phyloP scores from a whole-genome alignment of 2,797 vertebrate species.

The Buceros bicornis region DNA sequence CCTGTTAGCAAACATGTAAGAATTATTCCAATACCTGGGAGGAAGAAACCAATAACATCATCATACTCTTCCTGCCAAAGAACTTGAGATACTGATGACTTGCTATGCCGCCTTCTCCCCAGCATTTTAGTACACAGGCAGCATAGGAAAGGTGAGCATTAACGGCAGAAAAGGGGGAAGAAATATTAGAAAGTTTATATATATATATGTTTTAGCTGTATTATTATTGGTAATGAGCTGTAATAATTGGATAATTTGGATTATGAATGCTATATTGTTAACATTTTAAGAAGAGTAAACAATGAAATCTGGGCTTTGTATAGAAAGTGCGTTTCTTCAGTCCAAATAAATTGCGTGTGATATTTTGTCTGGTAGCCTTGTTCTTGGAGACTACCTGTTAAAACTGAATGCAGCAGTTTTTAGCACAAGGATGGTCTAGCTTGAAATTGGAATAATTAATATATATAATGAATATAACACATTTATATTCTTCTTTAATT shows the following conservation, averaged over 20 bases:
- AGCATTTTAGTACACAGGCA: not conserved
- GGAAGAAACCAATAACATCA: not conserved
- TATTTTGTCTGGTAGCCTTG: not conserved
- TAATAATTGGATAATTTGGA: not conserved
- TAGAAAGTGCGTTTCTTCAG: not conserved
- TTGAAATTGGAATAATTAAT: not conserved
- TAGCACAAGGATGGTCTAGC: accelerated
- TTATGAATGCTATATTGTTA: not conserved
- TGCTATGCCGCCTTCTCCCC: not conserved
- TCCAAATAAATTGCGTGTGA: not conserved
- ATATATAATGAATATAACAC: not conserved
- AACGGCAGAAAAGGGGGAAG: not conserved
- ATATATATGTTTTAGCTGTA: not conserved
- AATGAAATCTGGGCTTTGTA: not conserved
- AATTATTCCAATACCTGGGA: not conserved
- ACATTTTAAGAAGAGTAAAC: not conserved
- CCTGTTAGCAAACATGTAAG: not conserved
- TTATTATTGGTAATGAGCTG: not conserved
- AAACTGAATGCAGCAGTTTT: not conserved
- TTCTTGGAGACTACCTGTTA: not conserved
- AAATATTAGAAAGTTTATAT: not conserved
- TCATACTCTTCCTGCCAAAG: not conserved
- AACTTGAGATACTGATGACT: not conserved
- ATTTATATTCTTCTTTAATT: not conserved
- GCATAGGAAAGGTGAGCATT: not conserved